A percentile compares a stretch with the other conserved stretches of the same genome.
These are phyloP conservation scores for Agrotis exclamationis DNA, from an alignment of 2,888 invertebrate species.

Conservation along the genomic window DNA sequence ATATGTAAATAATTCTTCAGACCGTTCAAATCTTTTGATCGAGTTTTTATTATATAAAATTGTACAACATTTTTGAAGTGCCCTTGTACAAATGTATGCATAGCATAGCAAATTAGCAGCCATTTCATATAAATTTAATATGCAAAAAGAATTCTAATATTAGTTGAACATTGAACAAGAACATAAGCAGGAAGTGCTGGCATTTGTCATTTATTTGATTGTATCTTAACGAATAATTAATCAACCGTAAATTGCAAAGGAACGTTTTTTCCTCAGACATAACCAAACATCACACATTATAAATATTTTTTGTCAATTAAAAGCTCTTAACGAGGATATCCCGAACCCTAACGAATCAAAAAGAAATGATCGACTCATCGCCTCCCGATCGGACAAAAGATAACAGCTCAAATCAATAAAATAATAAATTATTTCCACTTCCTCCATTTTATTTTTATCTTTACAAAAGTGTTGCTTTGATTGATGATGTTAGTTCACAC, in stretches of 20 bases:
- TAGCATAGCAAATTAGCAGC: constrained; percentile 43
- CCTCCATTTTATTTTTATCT: constrained; percentile 85
- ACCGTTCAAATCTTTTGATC: constrained; percentile 73
- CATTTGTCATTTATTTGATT: constrained; percentile 53
- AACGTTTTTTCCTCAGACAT: constrained; percentile 33
- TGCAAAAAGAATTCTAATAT: constrained; percentile 21
- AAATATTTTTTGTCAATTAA: constrained; percentile 68
- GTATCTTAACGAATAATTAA: constrained; percentile 48
- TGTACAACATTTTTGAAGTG: constrained; percentile 45
- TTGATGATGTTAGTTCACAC: constrained; percentile 81
- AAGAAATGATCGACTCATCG: constrained; percentile 82
- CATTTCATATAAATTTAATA: constrained; percentile 13
- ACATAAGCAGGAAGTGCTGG: constrained; percentile 36
- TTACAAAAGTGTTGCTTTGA: constrained; percentile 86
- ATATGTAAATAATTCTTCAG: constrained; percentile 88
- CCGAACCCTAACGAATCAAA: constrained; percentile 76
- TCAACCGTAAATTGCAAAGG: constrained; percentile 45
- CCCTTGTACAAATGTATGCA: constrained; percentile 47
- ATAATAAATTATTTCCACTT: constrained; percentile 88
- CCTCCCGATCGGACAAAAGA: constrained; percentile 86
- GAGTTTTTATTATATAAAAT: constrained; percentile 61
- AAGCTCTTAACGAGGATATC: constrained; percentile 73
- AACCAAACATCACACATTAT: constrained; percentile 51
- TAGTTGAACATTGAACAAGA: constrained; percentile 26
- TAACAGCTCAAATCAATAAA: constrained; percentile 88